Percentiles rank a stretch among this genome's conserved stretches.
phyloP scores from a whole-genome alignment of 1,140 invertebrate genomes.

The Antheraea mylitta region DNA sequence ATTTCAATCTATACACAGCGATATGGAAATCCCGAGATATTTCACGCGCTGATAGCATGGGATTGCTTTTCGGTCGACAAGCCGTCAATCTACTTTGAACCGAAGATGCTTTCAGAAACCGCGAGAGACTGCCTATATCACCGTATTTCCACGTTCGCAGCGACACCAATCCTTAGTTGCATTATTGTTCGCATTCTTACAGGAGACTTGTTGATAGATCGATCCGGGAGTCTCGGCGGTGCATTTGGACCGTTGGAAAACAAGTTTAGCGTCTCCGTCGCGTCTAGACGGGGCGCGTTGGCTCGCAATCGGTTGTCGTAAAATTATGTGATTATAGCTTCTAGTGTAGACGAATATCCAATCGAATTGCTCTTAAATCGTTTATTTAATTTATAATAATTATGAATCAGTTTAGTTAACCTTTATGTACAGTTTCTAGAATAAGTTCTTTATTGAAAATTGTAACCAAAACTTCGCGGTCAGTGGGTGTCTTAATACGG shows the following conservation, averaged over 20 bases:
- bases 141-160: slow-evolving; percentile 29
- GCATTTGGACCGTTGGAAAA: slow-evolving; percentile 41
- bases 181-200: slow-evolving; percentile 41
- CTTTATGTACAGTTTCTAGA: too few species aligned
- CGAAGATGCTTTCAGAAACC: slow-evolving; percentile 22
- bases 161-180: slow-evolving; percentile 49
- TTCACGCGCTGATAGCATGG: slow-evolving; percentile 28
- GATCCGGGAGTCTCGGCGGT: slow-evolving; percentile 32
- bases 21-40: slow-evolving; percentile 20
- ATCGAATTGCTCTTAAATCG: background rate
- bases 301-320: slow-evolving; percentile 57
- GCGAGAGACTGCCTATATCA: slow-evolving; percentile 17
- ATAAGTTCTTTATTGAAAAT: too few species aligned
- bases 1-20: background rate
- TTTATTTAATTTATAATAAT: background rate
- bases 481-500: too few species aligned
- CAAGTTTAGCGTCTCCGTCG: slow-evolving; percentile 59
- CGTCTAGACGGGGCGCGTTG: slow-evolving; percentile 68
- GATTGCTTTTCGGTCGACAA: slow-evolving; percentile 32
- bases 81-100: slow-evolving; percentile 33
- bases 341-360: background rate
- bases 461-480: too few species aligned
- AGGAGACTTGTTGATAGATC: slow-evolving; percentile 50
- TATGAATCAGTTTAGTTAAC: background rate
- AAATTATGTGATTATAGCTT: slow-evolving; percentile 64